Base-by-base conservation (phyloP, 2,888 invertebrate genomes). In the Sesia apiformis region DNA sequence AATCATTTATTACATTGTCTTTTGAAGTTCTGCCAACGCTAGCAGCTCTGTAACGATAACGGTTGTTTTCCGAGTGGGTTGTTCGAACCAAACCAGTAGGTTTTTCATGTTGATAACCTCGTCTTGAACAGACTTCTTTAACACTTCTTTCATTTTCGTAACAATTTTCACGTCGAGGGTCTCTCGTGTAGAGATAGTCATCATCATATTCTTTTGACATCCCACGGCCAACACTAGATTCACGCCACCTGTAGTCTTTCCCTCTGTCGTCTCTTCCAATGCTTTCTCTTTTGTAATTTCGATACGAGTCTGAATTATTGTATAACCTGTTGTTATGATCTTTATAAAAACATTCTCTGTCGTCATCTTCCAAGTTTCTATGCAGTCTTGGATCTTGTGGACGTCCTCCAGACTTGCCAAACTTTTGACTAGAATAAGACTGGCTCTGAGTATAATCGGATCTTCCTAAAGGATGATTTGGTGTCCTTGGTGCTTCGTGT, bases 351-450 rank as follows among this genome's bases (percentile, higher is more conserved):
- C 76, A 71, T 23, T 68, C 63, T 4, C 64, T 58, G 23, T 61
- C 62, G 40, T 81, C 78, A 56, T 69, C 69, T 3, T 84, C 81
- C 39, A 66, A 58, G 58, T 60, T 72, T 72, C 83, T 76, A 57
- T 78, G 73, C 8, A 80, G 60, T 62, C 84, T 79, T 4, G 81
- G 82, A 69, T 84, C 84, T 61, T 59, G 58, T 5, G 51, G 52
- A 39, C 81, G 76, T 38, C 53, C 65, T 55, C 63, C 72, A 54
- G 58, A 38, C 56, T 55, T 23, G 51, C 59, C 38, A 53, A 52
- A 52, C 56, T 63, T 53, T 2, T 46, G 46, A 23, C 46, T 46
- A 38, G 7, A 38, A 50, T 23, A 39, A 1, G 8, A 6, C 7
- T 39, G 41, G 38, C 53, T 63, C 49, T 58, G 60, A 6, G 57